Percentiles rank a stretch among this genome's conserved stretches.
These are phyloP conservation scores for Aulostomus chinensis DNA, from an alignment of 2,797 vertebrate genomes.

Conservation along the genomic window DNA sequence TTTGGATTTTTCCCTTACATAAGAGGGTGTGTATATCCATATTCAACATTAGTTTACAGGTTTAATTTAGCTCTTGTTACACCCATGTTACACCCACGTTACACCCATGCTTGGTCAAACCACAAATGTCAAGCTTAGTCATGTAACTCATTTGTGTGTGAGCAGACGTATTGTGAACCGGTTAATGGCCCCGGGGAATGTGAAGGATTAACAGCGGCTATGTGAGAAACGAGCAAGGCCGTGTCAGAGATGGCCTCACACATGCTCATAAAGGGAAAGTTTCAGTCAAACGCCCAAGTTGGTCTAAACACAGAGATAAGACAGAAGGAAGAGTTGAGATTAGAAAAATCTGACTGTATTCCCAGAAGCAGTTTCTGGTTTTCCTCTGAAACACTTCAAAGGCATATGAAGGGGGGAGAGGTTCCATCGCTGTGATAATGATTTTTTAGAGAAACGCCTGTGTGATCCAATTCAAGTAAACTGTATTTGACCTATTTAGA, in stretches of 20 bases:
- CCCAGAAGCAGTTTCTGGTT: conserved; percentile 20
- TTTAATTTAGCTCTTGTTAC: conserved; percentile 35
- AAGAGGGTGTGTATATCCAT: conserved; percentile 20
- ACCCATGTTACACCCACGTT: conserved; percentile 29
- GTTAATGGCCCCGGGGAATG: conserved; percentile 23
- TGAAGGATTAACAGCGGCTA: conserved; percentile 10
- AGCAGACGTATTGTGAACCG: background rate
- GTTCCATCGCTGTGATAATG: background rate
- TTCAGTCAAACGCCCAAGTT: background rate
- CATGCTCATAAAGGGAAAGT: conserved; percentile 16
- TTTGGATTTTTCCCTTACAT: conserved; percentile 20
- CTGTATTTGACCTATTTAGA: background rate
- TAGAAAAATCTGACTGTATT: conserved; percentile 7
- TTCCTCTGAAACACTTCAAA: conserved; percentile 14
- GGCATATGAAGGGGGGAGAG: background rate
- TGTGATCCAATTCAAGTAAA: background rate
- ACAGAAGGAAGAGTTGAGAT: background rate
- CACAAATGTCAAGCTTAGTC: conserved; percentile 21
- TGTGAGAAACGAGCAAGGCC: no score
- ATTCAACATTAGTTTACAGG: conserved; percentile 1
- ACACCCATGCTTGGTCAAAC: conserved; percentile 34
- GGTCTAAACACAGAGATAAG: background rate
- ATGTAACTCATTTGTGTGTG: conserved; percentile 44
- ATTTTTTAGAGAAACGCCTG: background rate
- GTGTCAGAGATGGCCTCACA: conserved; percentile 21